Percentiles rank a stretch among this genome's conserved stretches.
These are phyloP conservation scores for Malaclemys terrapin DNA, from an alignment of 2,113 vertebrate genomes.

Conservation along the genomic window DNA sequence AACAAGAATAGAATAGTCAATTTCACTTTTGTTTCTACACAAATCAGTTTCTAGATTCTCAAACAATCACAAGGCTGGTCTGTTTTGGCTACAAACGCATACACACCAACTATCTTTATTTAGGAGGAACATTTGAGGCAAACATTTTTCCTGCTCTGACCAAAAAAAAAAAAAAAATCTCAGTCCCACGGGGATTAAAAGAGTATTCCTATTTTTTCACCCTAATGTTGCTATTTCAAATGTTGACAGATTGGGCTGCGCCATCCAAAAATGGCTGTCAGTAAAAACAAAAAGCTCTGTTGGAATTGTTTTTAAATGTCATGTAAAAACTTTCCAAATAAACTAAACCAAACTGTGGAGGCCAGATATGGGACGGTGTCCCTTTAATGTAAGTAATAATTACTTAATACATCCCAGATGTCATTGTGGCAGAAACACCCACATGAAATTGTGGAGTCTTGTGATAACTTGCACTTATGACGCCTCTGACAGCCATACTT, in stretches of 20 bases:
- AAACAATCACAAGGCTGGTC: neutral
- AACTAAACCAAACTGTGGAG: neutral
- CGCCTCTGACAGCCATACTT: neutral
- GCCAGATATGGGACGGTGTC: neutral
- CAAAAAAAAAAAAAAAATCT: neutral
- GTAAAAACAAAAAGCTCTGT: neutral
- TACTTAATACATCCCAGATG: neutral
- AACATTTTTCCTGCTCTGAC: neutral
- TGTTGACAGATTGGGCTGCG: neutral
- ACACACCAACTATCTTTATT: neutral
- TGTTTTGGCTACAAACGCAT: neutral
- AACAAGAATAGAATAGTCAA: neutral
- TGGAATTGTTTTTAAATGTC: neutral
- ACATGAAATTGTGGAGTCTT: neutral
- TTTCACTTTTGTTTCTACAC: neutral
- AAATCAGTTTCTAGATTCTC: neutral
- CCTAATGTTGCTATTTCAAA: neutral
- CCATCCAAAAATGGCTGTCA: constrained; percentile 12
- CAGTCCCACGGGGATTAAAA: neutral
- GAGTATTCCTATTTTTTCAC: constrained; percentile 17
- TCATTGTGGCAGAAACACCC: neutral
- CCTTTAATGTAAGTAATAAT: neutral
- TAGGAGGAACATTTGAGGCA: neutral
- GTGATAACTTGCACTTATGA: neutral
- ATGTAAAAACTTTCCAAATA: neutral